These are phyloP conservation scores for Gallinago paraguaiae DNA, from an alignment of 2,113 vertebrate species.

Conservation along the genomic window DNA sequence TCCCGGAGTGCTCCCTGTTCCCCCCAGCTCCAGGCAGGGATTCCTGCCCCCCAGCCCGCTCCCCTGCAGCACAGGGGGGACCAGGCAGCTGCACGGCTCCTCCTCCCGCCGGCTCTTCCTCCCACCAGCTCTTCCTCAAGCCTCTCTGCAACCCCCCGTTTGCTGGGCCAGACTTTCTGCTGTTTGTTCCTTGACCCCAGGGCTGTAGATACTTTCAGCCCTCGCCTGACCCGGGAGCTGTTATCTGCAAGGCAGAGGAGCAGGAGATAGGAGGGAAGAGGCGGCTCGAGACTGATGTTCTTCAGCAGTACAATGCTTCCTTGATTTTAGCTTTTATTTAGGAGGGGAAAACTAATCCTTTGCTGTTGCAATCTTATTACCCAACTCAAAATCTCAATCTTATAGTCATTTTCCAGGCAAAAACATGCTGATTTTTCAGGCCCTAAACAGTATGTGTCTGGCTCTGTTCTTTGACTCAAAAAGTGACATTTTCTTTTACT, in stretches of 20 bases:
- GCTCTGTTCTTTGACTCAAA: background rate
- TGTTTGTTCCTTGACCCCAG: background rate
- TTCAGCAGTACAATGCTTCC: background rate
- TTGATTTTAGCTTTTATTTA: background rate
- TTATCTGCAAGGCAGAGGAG: slow-evolving; percentile 4
- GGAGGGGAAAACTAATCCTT: background rate
- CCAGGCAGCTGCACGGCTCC: background rate
- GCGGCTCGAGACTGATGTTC: background rate
- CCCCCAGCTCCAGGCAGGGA: rapidly evolving
- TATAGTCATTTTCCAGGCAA: background rate
- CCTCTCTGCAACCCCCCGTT: background rate
- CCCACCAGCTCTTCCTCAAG: background rate
- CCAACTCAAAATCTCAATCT: background rate
- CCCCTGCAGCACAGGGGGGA: rapidly evolving
- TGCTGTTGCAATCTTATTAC: background rate
- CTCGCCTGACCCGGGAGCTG: background rate
- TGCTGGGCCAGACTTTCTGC: background rate
- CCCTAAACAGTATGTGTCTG: background rate
- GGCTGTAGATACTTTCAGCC: background rate
- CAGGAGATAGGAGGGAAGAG: background rate
- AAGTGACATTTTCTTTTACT: background rate
- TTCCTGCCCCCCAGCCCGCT: background rate
- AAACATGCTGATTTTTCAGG: background rate
- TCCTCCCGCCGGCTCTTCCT: background rate
- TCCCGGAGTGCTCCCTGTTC: rapidly evolving